Base-by-base conservation (phyloP, 2,888 invertebrate genomes). In the Abrostola tripartita region DNA sequence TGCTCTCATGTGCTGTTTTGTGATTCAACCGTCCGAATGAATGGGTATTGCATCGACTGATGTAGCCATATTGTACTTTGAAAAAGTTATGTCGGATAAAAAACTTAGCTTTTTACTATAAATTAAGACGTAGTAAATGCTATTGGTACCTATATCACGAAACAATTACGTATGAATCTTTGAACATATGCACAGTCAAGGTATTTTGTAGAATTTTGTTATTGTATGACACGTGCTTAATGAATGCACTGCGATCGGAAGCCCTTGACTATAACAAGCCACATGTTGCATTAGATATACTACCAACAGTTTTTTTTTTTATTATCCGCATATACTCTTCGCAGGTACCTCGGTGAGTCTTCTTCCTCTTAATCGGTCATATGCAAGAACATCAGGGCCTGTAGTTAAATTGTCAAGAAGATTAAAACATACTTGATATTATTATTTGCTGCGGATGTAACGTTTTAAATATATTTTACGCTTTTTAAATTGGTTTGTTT, bases 401-500 rank as follows among this genome's bases (percentile, higher is more conserved):
- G 1, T 24, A 24, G 24, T 24, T 24, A 24, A 24, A 24, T 2
- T 24, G 4, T 24, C 24, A 24, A 24, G 4, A 24, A 24, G 1
- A 24, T 24, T 24, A 24, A 24, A 2, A 24, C 24, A 24, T 2
- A 24, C 24, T 24, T 24, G 24, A 24, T 4, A 24, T 24, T 24
- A 24, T 70, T 71, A 61, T 68, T 71, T 41, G 68, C 61, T 63
- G 65, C 69, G 71, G 56, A 71, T 68, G 71, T 72, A 75, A 67
- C 72, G 69, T 74, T 77, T 78, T 81, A 81, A 85, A 84, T 84
- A 82, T 78, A 81, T 75, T 81, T 76, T 68, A 83, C 76, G 77
- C 74, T 83, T 85, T 89, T 85, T 85, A 83, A 86, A 84, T 85
- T 84, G 75, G 78, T 85, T 86, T 90, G 88, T 91, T 90, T 91